Percentiles rank a stretch among this genome's conserved stretches.
Conservation (phyloP, 2,113 vertebrate species). For the Myodes glareolus region DNA sequence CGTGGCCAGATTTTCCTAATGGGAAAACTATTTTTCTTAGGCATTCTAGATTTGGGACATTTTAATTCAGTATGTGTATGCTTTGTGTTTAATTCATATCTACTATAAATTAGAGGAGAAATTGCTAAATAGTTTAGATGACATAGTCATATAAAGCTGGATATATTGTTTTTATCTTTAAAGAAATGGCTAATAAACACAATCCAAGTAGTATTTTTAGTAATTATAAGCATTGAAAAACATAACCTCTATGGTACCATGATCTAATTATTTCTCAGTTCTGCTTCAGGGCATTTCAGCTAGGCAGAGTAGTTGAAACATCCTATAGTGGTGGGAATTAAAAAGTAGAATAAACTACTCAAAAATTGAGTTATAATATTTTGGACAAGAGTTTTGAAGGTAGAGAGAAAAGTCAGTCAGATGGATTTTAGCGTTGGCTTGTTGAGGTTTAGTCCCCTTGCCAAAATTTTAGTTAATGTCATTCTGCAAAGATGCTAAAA, state of each 20-base stretch:
- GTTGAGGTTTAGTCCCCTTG: not conserved
- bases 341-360: conserved; percentile 42
- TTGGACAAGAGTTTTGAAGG: conserved; percentile 5
- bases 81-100: conserved; percentile 49
- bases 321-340: not conserved
- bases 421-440: not conserved
- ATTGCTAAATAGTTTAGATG: conserved; percentile 38
- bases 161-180: conserved; percentile 27
- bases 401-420: not conserved
- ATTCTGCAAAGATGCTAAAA: conserved; percentile 53
- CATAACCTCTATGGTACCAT: not conserved
- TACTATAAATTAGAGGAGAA: conserved; percentile 31
- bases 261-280: conserved; percentile 6
- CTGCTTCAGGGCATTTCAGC: not conserved
- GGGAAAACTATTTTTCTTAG: conserved; percentile 18
- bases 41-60: not conserved
- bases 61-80: not conserved
- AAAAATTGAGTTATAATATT: not conserved
- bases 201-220: conserved; percentile 65
- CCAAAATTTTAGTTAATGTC: conserved; percentile 47
- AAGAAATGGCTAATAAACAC: not conserved
- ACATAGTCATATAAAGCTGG: conserved; percentile 28
- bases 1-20: not conserved
- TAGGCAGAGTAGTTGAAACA: conserved; percentile 20
- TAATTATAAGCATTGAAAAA: conserved; percentile 7